phyloP scores from a whole-genome alignment of 2,888 invertebrate genomes.

The Cancer borealis region DNA sequence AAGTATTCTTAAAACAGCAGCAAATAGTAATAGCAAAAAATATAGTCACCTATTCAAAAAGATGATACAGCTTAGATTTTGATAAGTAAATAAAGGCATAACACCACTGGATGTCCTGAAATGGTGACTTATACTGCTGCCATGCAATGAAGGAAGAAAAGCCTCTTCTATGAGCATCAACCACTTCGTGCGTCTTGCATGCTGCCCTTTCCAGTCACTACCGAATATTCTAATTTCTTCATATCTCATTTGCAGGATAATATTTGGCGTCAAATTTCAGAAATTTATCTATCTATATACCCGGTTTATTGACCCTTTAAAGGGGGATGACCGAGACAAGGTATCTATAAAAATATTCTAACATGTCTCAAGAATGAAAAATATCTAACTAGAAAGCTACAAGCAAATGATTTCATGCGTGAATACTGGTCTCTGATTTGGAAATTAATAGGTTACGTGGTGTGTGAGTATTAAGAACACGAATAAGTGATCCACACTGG shows the following conservation, averaged over 20 bases:
- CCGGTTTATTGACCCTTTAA: no score
- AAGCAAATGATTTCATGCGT: conserved; percentile 10
- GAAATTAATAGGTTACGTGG: conserved; percentile 16
- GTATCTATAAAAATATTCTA: neutral
- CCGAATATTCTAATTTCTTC: neutral
- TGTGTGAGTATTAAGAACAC: neutral
- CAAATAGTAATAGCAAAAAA: neutral
- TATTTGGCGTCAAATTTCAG: neutral
- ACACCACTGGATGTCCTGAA: neutral
- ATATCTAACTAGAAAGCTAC: neutral
- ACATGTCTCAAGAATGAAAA: neutral
- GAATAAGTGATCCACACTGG: neutral
- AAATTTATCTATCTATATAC: no score
- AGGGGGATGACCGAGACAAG: no score
- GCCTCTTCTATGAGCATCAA: neutral
- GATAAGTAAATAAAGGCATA: neutral
- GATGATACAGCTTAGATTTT: neutral
- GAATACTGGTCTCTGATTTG: neutral
- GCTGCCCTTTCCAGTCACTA: neutral
- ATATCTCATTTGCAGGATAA: neutral
- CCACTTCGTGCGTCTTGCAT: neutral
- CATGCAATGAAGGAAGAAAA: neutral
- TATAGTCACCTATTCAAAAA: neutral
- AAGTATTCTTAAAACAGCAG: neutral
- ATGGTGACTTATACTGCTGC: neutral